Percentiles rank a stretch among this genome's conserved stretches.
phyloP scores from a whole-genome alignment of 2,888 invertebrate genomes.

The Tillus elongatus region DNA sequence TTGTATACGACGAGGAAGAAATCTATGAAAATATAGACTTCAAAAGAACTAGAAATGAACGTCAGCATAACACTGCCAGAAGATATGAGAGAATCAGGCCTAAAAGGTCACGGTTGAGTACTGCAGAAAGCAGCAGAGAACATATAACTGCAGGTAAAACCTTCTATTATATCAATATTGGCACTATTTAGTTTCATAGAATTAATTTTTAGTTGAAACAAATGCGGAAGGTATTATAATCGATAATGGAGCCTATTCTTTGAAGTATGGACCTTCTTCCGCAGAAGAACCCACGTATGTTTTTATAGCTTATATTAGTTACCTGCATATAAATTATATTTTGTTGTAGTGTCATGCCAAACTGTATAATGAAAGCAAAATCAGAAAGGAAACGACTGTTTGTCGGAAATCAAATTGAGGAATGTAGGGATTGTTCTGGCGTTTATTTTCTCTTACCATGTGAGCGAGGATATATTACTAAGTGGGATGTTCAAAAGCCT shows the following conservation, averaged over 20 bases:
- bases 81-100: neutral
- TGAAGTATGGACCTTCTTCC: constrained; percentile 75
- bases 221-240: constrained; percentile 26
- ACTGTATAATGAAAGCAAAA: constrained; percentile 97
- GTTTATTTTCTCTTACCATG: constrained; percentile 89
- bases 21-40: neutral
- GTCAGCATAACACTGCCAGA: neutral
- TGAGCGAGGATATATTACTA: constrained; percentile 89
- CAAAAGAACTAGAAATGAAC: neutral
- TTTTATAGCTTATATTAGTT: neutral
- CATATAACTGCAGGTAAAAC: neutral
- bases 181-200: neutral
- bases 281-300: constrained; percentile 56
- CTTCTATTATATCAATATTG: neutral
- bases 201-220: neutral
- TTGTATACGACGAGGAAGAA: neutral
- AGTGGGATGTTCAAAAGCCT: constrained; percentile 93
- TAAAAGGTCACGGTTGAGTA: neutral
- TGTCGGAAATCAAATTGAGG: constrained; percentile 89
- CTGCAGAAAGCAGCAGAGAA: neutral
- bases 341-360: constrained; percentile 63
- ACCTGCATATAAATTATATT: constrained; percentile 3
- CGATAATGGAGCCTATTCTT: constrained; percentile 82
- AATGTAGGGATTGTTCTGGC: constrained; percentile 92
- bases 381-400: constrained; percentile 90